Percentiles rank a stretch among this genome's conserved stretches.
These are phyloP conservation scores for Meloidogyne exigua DNA, from an alignment of 1,140 invertebrate species.

Conservation along the genomic window DNA sequence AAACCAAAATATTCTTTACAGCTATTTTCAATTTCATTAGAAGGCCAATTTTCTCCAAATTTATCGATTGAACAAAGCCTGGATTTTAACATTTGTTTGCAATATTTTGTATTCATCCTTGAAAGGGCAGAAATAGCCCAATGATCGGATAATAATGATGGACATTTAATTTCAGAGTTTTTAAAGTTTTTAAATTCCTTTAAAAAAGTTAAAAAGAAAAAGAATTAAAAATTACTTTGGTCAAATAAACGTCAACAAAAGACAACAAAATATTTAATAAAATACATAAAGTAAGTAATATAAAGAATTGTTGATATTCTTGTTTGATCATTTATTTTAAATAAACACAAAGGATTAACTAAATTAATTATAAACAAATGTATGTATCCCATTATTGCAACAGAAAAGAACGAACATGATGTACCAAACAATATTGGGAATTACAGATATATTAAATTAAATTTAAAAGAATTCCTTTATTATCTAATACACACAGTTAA, in stretches of 20 bases:
- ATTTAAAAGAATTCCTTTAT: too few species aligned
- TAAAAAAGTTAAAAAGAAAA: background rate
- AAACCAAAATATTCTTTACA: conserved; percentile 29
- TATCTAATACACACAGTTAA: too few species aligned
- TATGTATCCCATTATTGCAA: too few species aligned
- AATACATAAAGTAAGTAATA: background rate
- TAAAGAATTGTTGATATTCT: background rate
- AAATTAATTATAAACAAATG: too few species aligned
- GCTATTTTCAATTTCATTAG: conserved; percentile 30
- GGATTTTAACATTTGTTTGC: conserved; percentile 27
- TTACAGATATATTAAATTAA: too few species aligned
- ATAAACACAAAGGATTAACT: too few species aligned
- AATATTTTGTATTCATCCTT: conserved; percentile 44
- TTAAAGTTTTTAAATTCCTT: conserved; percentile 9
- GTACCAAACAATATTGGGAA: too few species aligned
- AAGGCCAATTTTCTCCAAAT: conserved; percentile 20
- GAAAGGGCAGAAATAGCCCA: conserved; percentile 36
- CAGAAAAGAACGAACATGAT: too few species aligned
- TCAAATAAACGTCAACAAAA: background rate
- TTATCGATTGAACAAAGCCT: conserved; percentile 24
- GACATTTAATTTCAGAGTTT: background rate
- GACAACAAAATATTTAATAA: background rate
- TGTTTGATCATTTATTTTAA: background rate
- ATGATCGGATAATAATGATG: background rate
- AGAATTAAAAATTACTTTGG: background rate